Base-by-base conservation (phyloP, 2,113 vertebrate genomes). In the Dinomys branickii region DNA sequence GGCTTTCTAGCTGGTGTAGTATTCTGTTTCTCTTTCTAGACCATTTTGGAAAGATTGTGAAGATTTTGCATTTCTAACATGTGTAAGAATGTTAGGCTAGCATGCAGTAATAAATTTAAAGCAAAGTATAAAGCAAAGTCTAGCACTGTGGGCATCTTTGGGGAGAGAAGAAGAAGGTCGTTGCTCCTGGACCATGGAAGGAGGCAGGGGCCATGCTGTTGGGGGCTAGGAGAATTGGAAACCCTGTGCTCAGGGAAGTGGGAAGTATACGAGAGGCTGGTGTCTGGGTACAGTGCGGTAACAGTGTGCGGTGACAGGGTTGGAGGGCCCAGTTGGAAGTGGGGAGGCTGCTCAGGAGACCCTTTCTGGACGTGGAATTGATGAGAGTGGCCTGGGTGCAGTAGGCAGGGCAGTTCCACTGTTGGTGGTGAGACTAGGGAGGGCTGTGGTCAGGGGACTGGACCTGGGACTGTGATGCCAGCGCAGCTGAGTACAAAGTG, bases 401-500 rank as follows among this genome's bases (percentile, higher is more conserved):
- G 54, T 8, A 0, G 33, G 61, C 11, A 16, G 38, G 38, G 56
- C 26, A 9, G 30, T 38, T 17, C 16, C 3, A 24, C 61, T 73
- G 6, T 30, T 33, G 33, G 84, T 33, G 33, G 84, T 54, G 73
- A 85, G 35, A 71, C 12, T 3, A 19, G 33, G 50, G 26, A 35
- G 10, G 65, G 47, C 54, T 61, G n/a, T 54, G 65, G 41, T 82
- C 44, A 5, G 69, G 58, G 88, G 14, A 13, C 63, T 52, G n/a
- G 73, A 35, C 41, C 71, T 56, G 67, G 28, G 50, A 13, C 7
- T 4, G 4, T 1, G 1, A 17, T 41, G 22, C 30, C 41, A 11
- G 1, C 35, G 41, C 85, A 73, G 96, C 92, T 94, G 86, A 96
- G 96, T 90, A 91, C 91, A 96, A 95, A 98, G 90, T 94, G 44